Evolutionary conservation across 2,888 invertebrate genomes (phyloP), one percentile per base, ranked within the genome.

Genomic region (Pollenia labialis): DNA sequence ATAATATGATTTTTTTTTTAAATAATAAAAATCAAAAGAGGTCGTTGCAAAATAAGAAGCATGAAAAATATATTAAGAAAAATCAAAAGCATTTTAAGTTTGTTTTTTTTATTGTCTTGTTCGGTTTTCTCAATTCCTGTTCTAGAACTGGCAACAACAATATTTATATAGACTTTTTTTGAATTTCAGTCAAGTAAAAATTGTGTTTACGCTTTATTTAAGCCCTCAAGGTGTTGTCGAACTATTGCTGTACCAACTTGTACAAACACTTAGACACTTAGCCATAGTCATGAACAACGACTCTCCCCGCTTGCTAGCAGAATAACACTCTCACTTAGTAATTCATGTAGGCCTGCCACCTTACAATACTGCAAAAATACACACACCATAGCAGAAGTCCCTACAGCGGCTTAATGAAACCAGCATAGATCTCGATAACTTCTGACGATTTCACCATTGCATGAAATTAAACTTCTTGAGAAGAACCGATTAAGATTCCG

Each of bases 201-300:
- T 62, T 81, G 32, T 64, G 81, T 76, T 75, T 64, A 71, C 71
- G 81, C 76, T 81, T 76, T 76, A 69, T 81, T 64, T 16, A 8
- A 66, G 83, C 83, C 86, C 80, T 77, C 12, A 86, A 76, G 86
- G 75, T 75, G 75, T 76, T 85, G 71, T 64, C 62, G 68, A 81
- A 76, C 56, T 44, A 64, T 18, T 44, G 64, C 76, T 32, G 4
- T 32, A 23, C n/a, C 44, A 23, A n/a, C 54, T 54, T 62, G 2
- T 11, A 44, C 23, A 52, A 62, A 60, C 23, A 50, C 16, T 71
- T 40, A 62, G 23, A 69, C 16, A 56, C 42, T n/a, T 6, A 32
- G 32, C 12, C 9, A 66, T 40, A 54, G 16, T 2, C 23, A 23
- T 23, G 23, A 23, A 74, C 66, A 60, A 12, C 14, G 44, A 54